Evolutionary conservation across 2,797 vertebrate genomes (phyloP).

Genomic region (Fratercula arctica): DNA sequence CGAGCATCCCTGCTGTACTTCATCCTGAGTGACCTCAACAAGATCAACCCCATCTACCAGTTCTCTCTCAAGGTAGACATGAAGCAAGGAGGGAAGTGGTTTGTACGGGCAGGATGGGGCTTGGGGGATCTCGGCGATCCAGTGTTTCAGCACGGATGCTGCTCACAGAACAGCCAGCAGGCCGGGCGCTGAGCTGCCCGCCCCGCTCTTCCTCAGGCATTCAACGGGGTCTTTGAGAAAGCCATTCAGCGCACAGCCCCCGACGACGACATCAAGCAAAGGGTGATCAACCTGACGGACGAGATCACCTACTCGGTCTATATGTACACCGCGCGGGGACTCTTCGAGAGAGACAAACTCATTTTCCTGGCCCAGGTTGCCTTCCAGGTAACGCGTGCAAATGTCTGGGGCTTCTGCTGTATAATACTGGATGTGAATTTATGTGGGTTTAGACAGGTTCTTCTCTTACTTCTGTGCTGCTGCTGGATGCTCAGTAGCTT

Average conservation of each 20-base stretch:
- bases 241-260: conserved; percentile 65
- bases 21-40: conserved; percentile 78
- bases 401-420: not conserved
- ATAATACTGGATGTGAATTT: rapidly evolving
- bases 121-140: rapidly evolving
- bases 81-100: not conserved
- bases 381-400: conserved; percentile 70
- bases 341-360: conserved; percentile 80
- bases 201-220: conserved; percentile 61
- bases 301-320: conserved; percentile 78
- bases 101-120: not conserved
- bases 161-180: not conserved
- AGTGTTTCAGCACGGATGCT: not conserved
- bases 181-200: not conserved
- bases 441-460: rapidly evolving
- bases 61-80: conserved; percentile 77
- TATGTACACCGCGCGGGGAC: conserved; percentile 71
- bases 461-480: not conserved
- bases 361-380: conserved; percentile 79
- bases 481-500: not conserved
- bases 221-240: conserved; percentile 75
- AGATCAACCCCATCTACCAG: conserved; percentile 82
- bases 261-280: conserved; percentile 36
- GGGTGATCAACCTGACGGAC: conserved; percentile 74
- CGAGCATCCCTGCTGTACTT: conserved; percentile 78